phyloP scores from a whole-genome alignment of 1,140 invertebrate species.

The Zaprionus tsacasi region DNA sequence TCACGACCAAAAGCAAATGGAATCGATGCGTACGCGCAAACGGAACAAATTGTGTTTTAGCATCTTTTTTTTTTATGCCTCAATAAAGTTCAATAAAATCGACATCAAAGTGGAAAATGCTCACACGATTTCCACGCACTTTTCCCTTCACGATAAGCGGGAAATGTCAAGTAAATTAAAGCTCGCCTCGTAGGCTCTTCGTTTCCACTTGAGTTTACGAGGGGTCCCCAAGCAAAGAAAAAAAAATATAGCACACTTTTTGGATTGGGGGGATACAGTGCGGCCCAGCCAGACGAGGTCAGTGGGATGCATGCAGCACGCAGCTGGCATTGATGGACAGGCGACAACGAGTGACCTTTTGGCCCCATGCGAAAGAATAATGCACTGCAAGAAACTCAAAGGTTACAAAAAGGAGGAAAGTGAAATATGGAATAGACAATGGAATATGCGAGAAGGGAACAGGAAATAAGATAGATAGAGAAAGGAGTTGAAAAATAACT shows the following conservation, averaged over 20 bases:
- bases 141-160: slow-evolving; percentile 29
- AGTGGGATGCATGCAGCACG: slow-evolving; percentile 8
- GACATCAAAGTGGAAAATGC: slow-evolving; percentile 56
- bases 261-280: background rate
- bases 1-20: slow-evolving; percentile 13
- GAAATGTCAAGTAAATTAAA: slow-evolving; percentile 63
- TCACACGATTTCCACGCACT: slow-evolving; percentile 37
- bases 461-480: slow-evolving; percentile 17
- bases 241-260: background rate
- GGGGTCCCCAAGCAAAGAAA: background rate
- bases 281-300: slow-evolving; percentile 14
- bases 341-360: slow-evolving; percentile 20
- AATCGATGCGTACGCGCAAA: slow-evolving; percentile 1
- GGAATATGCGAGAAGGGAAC: background rate
- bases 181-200: slow-evolving; percentile 34
- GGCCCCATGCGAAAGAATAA: background rate
- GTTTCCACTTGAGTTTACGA: slow-evolving; percentile 13
- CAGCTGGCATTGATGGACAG: slow-evolving; percentile 61
- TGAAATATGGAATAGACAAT: background rate
- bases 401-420: background rate
- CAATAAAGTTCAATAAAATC: slow-evolving; percentile 78
- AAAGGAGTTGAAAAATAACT: background rate
- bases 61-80: slow-evolving; percentile 68
- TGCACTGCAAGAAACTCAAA: background rate
- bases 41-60: slow-evolving; percentile 55